Evolutionary conservation across 2,888 invertebrate genomes (phyloP), one percentile per base, ranked within the genome.

Genomic region (Pyrochroa serraticornis): DNA sequence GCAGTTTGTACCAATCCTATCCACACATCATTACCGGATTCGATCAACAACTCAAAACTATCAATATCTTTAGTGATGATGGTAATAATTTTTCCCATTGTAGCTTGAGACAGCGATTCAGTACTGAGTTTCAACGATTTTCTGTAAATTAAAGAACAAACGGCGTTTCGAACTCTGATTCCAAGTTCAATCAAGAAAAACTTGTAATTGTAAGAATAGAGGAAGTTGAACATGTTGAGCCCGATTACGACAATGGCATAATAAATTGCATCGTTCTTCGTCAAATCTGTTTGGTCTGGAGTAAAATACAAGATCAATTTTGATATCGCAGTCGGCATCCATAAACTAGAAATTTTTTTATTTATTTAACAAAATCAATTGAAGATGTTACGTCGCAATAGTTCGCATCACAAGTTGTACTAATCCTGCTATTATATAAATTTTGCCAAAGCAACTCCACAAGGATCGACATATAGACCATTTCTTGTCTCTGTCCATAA

Each of bases 61-160:
- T 90, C 90, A 64, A 96, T 92, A 77, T 97, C 97, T 75, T 96
- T 97, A 1, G 95, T 93, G 49, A 97, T 82, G 10, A 96, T 84
- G 71, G 96, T 96, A 33, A 96, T 92, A 59, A 87, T 83, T 74
- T 86, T 86, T 1, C 87, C 87, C 46, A 83, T 80, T 2, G 91
- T 90, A 6, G 91, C 89, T 70, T 88, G 83, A 2, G 87, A 85
- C 63, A 92, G 72, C 0, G 92, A 88, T 0, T 84, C 62, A 0
- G 69, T 65, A 31, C 67, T 72, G 12, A 77, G 54, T 51, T 64
- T 71, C 31, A 77, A 61, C 0, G 74, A 70, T 64, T 95, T 95
- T 74, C 92, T 84, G 75, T 92, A 93, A 58, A 95, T 85, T 10
- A 94, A 81, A 0, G 91, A 88, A 70, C 92, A 91, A 71, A 91